Evolutionary conservation across 2,888 invertebrate species (phyloP), one percentile per base, ranked within the genome.

Genomic region (Dynastes hyllus): DNA sequence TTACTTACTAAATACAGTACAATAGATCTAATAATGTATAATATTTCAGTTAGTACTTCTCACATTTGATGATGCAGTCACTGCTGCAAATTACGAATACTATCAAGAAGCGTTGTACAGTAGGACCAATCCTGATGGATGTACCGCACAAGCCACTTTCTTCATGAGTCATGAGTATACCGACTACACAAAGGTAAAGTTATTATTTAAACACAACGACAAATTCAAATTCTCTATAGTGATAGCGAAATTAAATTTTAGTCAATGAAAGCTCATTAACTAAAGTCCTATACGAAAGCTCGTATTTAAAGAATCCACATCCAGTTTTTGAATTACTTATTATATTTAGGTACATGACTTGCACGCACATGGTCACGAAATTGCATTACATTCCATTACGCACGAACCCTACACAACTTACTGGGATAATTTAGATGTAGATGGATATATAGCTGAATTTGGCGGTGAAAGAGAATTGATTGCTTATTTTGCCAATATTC

Each of bases 111-210:
- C 92, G 0, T 88, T 94, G 29, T 89, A 87, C 78, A 86, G 87
- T 22, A 88, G 92, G 1, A 84, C 73, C 1, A 95, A 95, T 88
- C 92, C 92, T 0, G 93, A 95, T 86, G 91, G 91, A 0, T 94
- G 94, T 82, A 90, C 91, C 0, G 90, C 91, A 0, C 90, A 91
- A 0, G 90, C 91, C 32, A 95, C 95, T 0, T 93, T 93, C 87
- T 95, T 92, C 87, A 89, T 94, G 50, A 93, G 91, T 45, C 94
- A 95, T 84, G 93, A 94, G 80, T 95, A 94, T 86, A 94, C 93
- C 0, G 92, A 94, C 87, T 95, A 95, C 84, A 87, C 89, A 4
- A 83, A 90, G 16, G 90, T 86, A 83, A 81, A 79, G 2, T 9
- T 55, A 55, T 1, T 3, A 37, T 37, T 37, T 2, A 5, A 37